Evolutionary conservation across 2,888 invertebrate species (phyloP).

Genomic region (Sphinx pinastri): DNA sequence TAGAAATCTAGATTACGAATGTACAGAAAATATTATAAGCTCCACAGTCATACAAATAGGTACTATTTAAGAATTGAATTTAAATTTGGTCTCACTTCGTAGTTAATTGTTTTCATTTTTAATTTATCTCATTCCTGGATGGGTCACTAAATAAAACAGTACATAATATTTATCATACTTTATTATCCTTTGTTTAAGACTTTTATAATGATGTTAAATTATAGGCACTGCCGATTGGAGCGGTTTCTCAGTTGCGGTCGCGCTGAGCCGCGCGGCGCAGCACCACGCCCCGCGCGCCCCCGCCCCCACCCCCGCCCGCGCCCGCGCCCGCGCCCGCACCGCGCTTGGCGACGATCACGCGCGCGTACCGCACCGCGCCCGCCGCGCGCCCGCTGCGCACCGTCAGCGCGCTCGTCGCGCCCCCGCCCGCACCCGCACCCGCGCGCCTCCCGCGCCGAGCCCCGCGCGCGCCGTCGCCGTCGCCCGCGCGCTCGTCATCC

Average conservation of each 20-base stretch:
- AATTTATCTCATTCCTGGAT: too few species aligned
- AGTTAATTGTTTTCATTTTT: too few species aligned
- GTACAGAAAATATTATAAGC: too few species aligned
- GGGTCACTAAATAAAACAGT: too few species aligned
- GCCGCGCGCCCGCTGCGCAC: slow-evolving; percentile 42
- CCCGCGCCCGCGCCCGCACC: slow-evolving; percentile 40
- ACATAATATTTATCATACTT: too few species aligned
- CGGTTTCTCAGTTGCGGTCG: slow-evolving; percentile 44
- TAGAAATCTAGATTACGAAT: too few species aligned
- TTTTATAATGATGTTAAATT: too few species aligned
- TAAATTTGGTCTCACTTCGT: too few species aligned
- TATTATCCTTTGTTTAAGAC: too few species aligned
- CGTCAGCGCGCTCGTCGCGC: slow-evolving; percentile 31
- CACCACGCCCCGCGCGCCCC: slow-evolving; percentile 39
- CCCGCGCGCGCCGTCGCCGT: slow-evolving; percentile 34
- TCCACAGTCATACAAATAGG: too few species aligned
- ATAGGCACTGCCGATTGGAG: background rate
- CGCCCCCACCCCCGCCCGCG: slow-evolving; percentile 37
- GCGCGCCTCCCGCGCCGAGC: slow-evolving; percentile 66
- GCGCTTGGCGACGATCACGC: slow-evolving; percentile 68
- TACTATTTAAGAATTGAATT: too few species aligned
- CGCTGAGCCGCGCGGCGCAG: slow-evolving; percentile 39
- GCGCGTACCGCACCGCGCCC: slow-evolving; percentile 35
- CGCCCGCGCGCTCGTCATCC: slow-evolving; percentile 67
- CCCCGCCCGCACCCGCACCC: slow-evolving; percentile 36